These are phyloP conservation scores for Danionella cerebrum DNA, from an alignment of 2,113 vertebrate species.

Conservation along the genomic window DNA sequence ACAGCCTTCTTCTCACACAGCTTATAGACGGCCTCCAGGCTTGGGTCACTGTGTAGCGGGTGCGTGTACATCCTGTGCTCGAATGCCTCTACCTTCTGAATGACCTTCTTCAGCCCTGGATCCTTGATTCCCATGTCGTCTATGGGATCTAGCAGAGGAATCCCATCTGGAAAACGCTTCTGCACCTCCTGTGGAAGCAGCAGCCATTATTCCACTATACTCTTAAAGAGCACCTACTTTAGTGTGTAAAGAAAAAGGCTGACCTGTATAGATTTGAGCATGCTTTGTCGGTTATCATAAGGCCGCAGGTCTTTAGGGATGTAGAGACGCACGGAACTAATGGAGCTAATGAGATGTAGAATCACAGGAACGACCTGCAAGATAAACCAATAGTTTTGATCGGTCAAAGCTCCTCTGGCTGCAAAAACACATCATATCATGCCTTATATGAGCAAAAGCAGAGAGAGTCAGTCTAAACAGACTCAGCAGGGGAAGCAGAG, in stretches of 20 bases:
- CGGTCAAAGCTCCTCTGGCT: neutral
- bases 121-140: slow-evolving; percentile 98
- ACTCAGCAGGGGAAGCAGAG: neutral
- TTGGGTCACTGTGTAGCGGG: slow-evolving; percentile 87
- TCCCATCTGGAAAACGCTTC: slow-evolving; percentile 89
- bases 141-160: slow-evolving; percentile 86
- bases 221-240: neutral
- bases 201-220: too few relatives aligned
- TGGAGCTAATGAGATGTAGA: slow-evolving; percentile 84
- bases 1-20: slow-evolving; percentile 95
- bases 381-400: neutral
- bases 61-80: slow-evolving; percentile 97
- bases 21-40: slow-evolving; percentile 78
- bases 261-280: slow-evolving; percentile 93
- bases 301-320: slow-evolving; percentile 91
- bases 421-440: neutral
- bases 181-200: slow-evolving; percentile 80
- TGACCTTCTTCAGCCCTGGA: slow-evolving; percentile 86
- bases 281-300: slow-evolving; percentile 88
- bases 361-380: slow-evolving; percentile 89
- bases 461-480: neutral
- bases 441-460: slow-evolving; percentile 4
- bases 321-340: slow-evolving; percentile 92
- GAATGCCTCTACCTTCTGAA: slow-evolving; percentile 95
- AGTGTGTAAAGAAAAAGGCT: neutral